These are phyloP conservation scores for Acleris sparsana DNA, from an alignment of 2,888 invertebrate genomes.

Conservation along the genomic window DNA sequence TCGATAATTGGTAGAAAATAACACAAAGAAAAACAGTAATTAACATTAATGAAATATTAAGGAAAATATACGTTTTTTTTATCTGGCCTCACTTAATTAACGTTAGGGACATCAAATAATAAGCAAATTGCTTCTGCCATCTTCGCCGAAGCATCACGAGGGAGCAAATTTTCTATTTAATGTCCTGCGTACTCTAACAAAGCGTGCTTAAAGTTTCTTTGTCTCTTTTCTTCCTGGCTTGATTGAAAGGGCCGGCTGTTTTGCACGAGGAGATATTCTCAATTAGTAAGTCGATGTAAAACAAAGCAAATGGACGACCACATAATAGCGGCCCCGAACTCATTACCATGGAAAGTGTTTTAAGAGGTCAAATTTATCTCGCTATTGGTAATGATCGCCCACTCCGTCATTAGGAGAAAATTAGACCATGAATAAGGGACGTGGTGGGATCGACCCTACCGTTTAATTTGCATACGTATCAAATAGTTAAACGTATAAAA, in stretches of 20 bases:
- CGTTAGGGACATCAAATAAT: slow-evolving; percentile 42
- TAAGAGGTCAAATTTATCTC: slow-evolving; percentile 35
- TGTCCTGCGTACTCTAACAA: background rate
- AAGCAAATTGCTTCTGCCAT: slow-evolving; percentile 41
- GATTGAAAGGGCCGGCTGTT: slow-evolving; percentile 13
- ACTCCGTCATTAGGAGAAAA: slow-evolving; percentile 27
- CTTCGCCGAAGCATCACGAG: slow-evolving; percentile 42
- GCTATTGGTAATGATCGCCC: slow-evolving; percentile 31
- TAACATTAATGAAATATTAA: slow-evolving; percentile 47
- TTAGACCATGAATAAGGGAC: slow-evolving; percentile 13
- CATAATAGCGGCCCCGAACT: slow-evolving; percentile 43
- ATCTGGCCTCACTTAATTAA: slow-evolving; percentile 53
- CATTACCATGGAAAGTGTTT: slow-evolving; percentile 36
- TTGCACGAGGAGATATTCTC: slow-evolving; percentile 14
- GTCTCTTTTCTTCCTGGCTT: slow-evolving; percentile 20
- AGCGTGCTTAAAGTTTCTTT: slow-evolving; percentile 1
- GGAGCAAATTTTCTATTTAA: slow-evolving; percentile 47
- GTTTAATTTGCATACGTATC: background rate
- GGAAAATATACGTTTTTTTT: slow-evolving; percentile 42
- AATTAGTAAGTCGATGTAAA: slow-evolving; percentile 40
- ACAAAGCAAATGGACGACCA: slow-evolving; percentile 48
- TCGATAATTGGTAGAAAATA: background rate
- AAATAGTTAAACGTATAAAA: background rate
- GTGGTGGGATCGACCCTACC: background rate
- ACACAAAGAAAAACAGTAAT: slow-evolving; percentile 42